Percentiles rank a stretch among this genome's conserved stretches.
Conservation (phyloP, 2,888 invertebrate genomes). For the Cosmorhoe ocellata region DNA sequence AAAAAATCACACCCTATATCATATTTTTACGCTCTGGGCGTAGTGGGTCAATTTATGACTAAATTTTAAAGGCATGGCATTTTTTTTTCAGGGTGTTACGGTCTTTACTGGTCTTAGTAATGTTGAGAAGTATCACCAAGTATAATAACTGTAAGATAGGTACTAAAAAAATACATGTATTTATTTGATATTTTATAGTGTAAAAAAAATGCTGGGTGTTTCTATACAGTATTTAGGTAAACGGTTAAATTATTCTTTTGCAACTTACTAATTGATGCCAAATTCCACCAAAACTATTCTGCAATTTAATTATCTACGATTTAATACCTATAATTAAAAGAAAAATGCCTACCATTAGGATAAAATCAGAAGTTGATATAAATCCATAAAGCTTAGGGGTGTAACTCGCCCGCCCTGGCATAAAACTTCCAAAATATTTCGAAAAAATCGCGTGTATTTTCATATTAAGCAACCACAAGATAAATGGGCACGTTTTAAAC, state of each 20-base stretch:
- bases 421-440: conserved; percentile 29
- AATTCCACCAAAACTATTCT: conserved; percentile 24
- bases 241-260: neutral
- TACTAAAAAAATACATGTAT: no score
- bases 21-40: conserved; percentile 52
- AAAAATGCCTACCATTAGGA: conserved; percentile 52
- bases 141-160: no score
- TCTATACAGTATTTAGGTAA: no score
- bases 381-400: conserved; percentile 54
- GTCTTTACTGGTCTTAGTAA: conserved; percentile 19
- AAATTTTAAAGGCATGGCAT: conserved; percentile 54
- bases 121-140: conserved; percentile 10
- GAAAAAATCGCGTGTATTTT: conserved; percentile 62
- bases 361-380: conserved; percentile 64
- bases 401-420: conserved; percentile 53
- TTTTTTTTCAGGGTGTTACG: conserved; percentile 10
- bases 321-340: conserved; percentile 63
- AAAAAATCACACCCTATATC: conserved; percentile 68
- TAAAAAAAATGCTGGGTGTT: no score
- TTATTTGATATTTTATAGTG: no score
- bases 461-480: conserved; percentile 74
- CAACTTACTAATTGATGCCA: neutral
- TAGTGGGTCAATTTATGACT: conserved; percentile 70
- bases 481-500: conserved; percentile 51
- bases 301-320: conserved; percentile 54